These are phyloP conservation scores for Sebastes schlegelii DNA, from an alignment of 2,113 vertebrate species.

Conservation along the genomic window DNA sequence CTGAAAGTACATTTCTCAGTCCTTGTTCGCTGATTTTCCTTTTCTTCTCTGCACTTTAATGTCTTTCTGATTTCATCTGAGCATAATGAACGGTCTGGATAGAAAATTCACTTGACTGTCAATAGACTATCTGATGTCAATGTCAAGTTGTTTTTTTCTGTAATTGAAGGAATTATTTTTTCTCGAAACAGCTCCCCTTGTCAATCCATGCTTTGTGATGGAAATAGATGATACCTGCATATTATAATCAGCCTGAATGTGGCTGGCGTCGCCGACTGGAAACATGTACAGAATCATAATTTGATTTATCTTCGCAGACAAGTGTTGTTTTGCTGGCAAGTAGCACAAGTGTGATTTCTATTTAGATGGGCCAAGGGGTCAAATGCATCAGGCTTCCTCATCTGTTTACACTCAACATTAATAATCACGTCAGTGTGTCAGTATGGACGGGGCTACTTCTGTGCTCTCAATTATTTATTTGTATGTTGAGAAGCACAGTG, in stretches of 20 bases:
- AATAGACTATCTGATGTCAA: too few relatives aligned
- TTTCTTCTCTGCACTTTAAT: not conserved
- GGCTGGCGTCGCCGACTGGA: not conserved
- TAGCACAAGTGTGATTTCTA: not conserved
- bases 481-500: not conserved
- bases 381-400: not conserved
- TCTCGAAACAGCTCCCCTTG: not conserved
- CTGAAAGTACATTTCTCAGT: not conserved
- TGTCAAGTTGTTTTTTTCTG: not conserved
- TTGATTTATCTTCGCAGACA: not conserved
- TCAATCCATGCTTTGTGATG: not conserved
- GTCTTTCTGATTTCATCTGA: too few relatives aligned
- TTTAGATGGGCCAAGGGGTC: not conserved
- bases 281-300: not conserved
- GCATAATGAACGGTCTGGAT: too few relatives aligned
- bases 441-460: not conserved
- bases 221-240: not conserved
- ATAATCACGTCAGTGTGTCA: not conserved
- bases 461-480: too few relatives aligned
- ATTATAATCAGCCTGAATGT: not conserved
- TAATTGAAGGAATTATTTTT: not conserved
- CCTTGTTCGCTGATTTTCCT: not conserved
- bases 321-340: not conserved
- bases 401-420: not conserved
- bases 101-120: not conserved